Base-by-base conservation (phyloP, 2,113 vertebrate genomes). In the Ploceus nigricollis region DNA sequence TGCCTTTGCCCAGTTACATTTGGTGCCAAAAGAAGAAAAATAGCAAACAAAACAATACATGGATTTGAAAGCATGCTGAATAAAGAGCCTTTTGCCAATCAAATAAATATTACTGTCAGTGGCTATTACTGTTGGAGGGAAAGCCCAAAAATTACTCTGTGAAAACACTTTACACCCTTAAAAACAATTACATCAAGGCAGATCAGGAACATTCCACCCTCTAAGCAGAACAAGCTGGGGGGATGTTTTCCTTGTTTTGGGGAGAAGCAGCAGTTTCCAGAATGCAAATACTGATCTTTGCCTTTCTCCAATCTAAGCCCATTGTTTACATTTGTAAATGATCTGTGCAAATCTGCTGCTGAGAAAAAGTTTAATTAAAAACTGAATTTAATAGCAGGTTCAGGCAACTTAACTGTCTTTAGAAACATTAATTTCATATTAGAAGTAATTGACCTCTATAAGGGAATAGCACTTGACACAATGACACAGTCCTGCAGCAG, bases 361-460 rank as follows among this genome's bases (percentile, higher is more conserved):
- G 63, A 60, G 57, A 31, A 87, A 54, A 90, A 53, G 6, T 39
- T 81, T 89, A 75, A 93, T 90, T 90, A 88, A 76, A 50, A 93
- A 69, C 4, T 22, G 35, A 48, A 78, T 58, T 66, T 78, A 94
- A 86, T 20, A 75, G 65, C 53, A 73, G 64, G 68, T 79, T 95
- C 66, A 27, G 24, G 39, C 3, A 2, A 65, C 54, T 76, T 75
- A 61, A 78, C 75, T 42, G 73, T 37, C 53, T 85, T 81, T 6
- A 75, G 78, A 75, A 42, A 81, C 4, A 3, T 54, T 90, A 40
- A 93, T 64, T 82, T 65, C 69, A 39, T 69, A 44, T 56, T 54
- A 40, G 27, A 91, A 90, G 37, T 75, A 89, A 94, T 45, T 93
- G 92, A 86, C 42, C 64, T 48, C 44, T 42, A 9, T 28, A 56